Conservation (phyloP, 2,888 invertebrate genomes). For the Epistrophella euchroma region DNA sequence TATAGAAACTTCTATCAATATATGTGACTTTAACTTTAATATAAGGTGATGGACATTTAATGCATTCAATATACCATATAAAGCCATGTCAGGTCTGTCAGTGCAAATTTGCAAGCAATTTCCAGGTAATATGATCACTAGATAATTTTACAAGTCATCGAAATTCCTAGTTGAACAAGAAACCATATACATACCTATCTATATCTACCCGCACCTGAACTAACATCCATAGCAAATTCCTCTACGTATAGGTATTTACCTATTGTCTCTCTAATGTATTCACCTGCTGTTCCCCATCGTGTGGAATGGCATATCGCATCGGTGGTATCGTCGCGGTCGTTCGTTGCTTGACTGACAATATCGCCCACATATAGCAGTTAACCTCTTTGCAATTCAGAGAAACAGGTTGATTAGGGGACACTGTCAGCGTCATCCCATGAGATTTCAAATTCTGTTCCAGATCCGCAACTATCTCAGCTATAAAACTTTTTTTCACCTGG, state of each 20-base stretch:
- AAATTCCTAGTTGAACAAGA: slow-evolving; percentile 54
- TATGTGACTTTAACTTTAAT: not conserved
- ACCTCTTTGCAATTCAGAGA: slow-evolving; percentile 28
- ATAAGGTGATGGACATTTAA: not conserved
- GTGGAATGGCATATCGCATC: not conserved
- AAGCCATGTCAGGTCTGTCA: not conserved
- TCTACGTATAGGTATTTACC: not conserved
- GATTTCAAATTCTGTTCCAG: slow-evolving; percentile 38
- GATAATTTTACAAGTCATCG: slow-evolving; percentile 73
- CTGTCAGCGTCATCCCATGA: slow-evolving; percentile 46
- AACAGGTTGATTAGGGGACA: slow-evolving; percentile 59
- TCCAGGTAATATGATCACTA: slow-evolving; percentile 61
- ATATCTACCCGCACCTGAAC: not conserved
- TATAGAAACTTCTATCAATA: too few relatives aligned
- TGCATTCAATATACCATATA: slow-evolving; percentile 1
- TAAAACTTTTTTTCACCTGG: slow-evolving; percentile 1
- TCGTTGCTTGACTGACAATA: slow-evolving; percentile 39
- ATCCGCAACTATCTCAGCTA: not conserved
- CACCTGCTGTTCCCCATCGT: slow-evolving; percentile 54
- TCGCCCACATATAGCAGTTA: slow-evolving; percentile 29
- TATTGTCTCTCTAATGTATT: slow-evolving; percentile 56
- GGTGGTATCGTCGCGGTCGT: slow-evolving; percentile 3
- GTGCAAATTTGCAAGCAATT: slow-evolving; percentile 52
- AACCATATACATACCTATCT: not conserved
- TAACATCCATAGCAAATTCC: slow-evolving; percentile 1